These are phyloP conservation scores for Sebastes melanostomus DNA, from an alignment of 2,797 vertebrate species.

Conservation along the genomic window DNA sequence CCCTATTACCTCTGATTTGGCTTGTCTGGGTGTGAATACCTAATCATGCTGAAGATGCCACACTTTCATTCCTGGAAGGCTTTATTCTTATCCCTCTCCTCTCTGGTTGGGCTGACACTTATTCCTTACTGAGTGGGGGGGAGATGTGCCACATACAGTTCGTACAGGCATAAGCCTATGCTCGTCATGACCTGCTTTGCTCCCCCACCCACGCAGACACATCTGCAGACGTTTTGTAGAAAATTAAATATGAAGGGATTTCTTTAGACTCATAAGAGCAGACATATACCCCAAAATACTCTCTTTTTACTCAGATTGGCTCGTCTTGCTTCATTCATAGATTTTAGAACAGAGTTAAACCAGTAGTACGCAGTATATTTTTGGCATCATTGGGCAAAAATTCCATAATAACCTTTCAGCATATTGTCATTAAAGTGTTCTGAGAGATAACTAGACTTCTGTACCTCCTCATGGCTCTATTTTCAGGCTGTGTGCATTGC, in stretches of 20 bases:
- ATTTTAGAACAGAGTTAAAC: not conserved
- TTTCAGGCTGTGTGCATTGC: no score
- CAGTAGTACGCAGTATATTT: no score
- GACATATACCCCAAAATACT: not conserved
- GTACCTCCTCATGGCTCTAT: no score
- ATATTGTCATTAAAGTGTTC: no score
- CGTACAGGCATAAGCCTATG: not conserved
- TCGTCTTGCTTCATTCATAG: not conserved
- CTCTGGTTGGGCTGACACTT: constrained; percentile 30
- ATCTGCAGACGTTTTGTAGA: not conserved
- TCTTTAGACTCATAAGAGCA: not conserved
- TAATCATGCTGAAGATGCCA: constrained; percentile 63
- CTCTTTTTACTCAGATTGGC: not conserved
- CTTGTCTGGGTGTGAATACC: constrained; percentile 70
- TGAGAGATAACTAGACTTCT: no score
- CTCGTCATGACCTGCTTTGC: constrained; percentile 20
- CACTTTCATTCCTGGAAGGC: constrained; percentile 43
- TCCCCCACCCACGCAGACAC: not conserved
- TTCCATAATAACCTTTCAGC: no score
- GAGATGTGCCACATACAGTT: constrained; percentile 21
- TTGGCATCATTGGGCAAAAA: no score
- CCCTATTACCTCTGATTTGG: constrained; percentile 66
- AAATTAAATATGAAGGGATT: constrained; percentile 10
- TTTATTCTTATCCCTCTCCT: constrained; percentile 31
- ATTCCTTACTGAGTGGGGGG: not conserved